Base-by-base conservation (phyloP, 2,797 vertebrate genomes). In the Pangasius djambal region DNA sequence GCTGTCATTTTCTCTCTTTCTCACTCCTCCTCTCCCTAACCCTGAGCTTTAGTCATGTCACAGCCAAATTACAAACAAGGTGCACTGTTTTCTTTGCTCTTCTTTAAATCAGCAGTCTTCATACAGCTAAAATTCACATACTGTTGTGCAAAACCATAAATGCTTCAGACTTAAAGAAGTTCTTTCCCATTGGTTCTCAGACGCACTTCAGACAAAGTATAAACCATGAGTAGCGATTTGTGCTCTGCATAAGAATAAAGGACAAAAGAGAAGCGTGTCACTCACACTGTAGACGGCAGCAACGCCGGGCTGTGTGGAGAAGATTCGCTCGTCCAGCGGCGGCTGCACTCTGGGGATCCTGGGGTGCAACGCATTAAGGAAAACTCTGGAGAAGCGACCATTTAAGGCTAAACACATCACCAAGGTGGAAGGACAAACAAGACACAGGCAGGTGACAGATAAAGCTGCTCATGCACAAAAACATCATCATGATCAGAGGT, bases 281-380 rank as follows among this genome's bases (percentile, higher is more conserved):
- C 96, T 97, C 93, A 97, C 96, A 93, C 94, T 96, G 93, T 96
- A 97, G 91, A 97, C 94, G 85, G 96, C 94, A 93, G 96, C 89
- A 88, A 96, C 93, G 89, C 95, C 95, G 86, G 96, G 92, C 93
- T 96, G 96, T 83, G 95, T 88, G 87, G 95, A 82, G 93, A 95
- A 96, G 95, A 96, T 93, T 91, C 96, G 93, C 9, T 97, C 96
- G 15, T 97, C 96, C 93, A 96, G 93, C 85, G 94, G 93, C 63
- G 93, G 93, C 92, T 94, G 95, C 93, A 95, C 94, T 90, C 95
- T 94, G 88, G 93, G 90, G 92, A 96, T 95, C 96, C 96, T 97
- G 92, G 91, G 91, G 90, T 92, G 89, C 90, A 88, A 83, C 67
- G 89, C 48, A 89, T 96, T 95, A 95, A 96, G 94, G 96, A 95